These are phyloP conservation scores for Vespertilio murinus DNA, from an alignment of 2,797 vertebrate genomes.

Conservation along the genomic window DNA sequence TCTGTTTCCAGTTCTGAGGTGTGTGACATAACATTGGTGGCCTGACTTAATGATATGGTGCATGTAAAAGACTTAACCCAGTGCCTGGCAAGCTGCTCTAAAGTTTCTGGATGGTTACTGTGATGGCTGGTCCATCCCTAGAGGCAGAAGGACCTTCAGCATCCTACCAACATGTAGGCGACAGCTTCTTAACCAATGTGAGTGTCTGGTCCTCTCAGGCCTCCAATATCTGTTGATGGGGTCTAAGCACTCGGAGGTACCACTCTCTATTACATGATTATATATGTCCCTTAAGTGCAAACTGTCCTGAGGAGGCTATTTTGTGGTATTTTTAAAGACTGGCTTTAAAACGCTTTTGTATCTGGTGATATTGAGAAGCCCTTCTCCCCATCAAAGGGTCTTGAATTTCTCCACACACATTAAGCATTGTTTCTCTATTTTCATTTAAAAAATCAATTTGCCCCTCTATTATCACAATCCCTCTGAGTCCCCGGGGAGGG, in stretches of 20 bases:
- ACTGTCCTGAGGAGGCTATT: background rate
- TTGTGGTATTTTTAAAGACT: background rate
- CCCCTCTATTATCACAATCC: background rate
- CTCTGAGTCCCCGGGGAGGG: background rate
- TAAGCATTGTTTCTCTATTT: background rate
- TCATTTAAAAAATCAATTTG: background rate
- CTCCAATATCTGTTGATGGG: background rate
- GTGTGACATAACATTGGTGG: background rate
- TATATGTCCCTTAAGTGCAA: background rate
- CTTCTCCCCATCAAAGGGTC: background rate
- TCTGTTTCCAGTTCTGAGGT: background rate
- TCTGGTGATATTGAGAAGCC: background rate
- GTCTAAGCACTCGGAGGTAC: background rate
- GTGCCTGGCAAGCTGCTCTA: background rate
- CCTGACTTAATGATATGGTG: background rate
- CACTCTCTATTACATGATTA: rapidly evolving
- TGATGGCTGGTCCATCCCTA: rapidly evolving
- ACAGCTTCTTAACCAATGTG: rapidly evolving
- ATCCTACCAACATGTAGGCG: rapidly evolving
- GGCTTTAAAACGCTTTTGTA: background rate
- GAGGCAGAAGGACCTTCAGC: background rate
- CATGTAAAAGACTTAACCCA: too few species aligned
- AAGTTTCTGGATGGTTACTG: background rate
- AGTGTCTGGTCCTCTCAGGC: background rate
- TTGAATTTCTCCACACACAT: background rate